Evolutionary conservation across 2,888 invertebrate genomes (phyloP).

Genomic region (Orchesellides sinensis): DNA sequence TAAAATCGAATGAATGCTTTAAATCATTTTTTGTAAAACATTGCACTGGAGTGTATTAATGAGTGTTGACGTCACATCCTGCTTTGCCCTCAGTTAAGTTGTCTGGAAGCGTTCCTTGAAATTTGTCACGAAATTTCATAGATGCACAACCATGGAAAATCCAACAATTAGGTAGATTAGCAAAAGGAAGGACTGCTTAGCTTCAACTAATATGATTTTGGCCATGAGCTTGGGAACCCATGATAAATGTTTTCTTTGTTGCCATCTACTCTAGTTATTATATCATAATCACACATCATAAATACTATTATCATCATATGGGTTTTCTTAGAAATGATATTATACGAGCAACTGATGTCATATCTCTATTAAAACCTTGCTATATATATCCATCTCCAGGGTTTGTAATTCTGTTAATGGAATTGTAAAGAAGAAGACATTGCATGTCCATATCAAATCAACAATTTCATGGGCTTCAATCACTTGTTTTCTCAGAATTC

Average conservation of each 20-base stretch:
- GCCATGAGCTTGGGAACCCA: background rate
- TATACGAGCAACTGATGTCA: no score
- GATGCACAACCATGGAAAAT: background rate
- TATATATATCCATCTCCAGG: background rate
- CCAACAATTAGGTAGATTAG: background rate
- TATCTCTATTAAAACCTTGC: background rate
- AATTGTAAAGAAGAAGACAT: background rate
- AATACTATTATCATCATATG: background rate
- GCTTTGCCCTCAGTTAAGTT: background rate
- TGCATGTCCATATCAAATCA: conserved; percentile 7
- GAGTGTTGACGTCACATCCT: conserved; percentile 19
- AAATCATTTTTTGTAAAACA: no score
- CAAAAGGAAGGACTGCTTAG: background rate
- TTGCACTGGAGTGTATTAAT: no score
- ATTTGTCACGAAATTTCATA: conserved; percentile 7
- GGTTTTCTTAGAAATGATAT: conserved; percentile 3
- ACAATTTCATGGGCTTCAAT: conserved; percentile 14
- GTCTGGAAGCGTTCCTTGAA: background rate
- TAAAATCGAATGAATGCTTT: no score
- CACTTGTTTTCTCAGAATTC: conserved; percentile 8
- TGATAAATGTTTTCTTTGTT: conserved; percentile 3
- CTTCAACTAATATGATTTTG: no score
- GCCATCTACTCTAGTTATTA: background rate
- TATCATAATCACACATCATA: background rate
- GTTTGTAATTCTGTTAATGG: background rate